phyloP scores from a whole-genome alignment of 2,797 vertebrate species.

The Takifugu rubripes region DNA sequence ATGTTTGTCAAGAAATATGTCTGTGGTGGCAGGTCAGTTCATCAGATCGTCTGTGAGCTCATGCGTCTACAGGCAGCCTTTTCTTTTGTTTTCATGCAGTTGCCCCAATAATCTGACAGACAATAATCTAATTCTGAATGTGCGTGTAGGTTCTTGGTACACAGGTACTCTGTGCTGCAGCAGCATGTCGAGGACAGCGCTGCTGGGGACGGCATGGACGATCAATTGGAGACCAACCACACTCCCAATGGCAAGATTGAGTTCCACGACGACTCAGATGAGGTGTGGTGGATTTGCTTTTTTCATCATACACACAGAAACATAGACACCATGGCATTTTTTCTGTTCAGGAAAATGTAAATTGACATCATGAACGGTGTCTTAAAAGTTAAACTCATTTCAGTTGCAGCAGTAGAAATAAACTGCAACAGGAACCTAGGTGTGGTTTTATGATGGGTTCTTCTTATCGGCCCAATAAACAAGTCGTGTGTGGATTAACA shows the following conservation, averaged over 20 bases:
- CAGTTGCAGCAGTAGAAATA: not conserved
- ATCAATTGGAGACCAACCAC: conserved; percentile 72
- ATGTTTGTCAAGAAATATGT: conserved; percentile 90
- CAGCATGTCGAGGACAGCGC: conserved; percentile 83
- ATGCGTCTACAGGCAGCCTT: not conserved
- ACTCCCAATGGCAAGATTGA: conserved; percentile 72
- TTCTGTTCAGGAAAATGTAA: not conserved
- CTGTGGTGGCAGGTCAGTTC: conserved; percentile 89
- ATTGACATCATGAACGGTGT: not conserved
- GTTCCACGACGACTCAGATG: conserved; percentile 92
- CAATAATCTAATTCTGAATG: conserved; percentile 5
- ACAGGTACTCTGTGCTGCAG: conserved; percentile 88
- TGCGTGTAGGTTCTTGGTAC: conserved; percentile 86
- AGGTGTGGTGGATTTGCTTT: conserved; percentile 68
- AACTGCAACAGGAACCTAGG: not conserved
- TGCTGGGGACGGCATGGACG: conserved; percentile 74
- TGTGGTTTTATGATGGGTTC: not conserved
- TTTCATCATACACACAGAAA: not conserved
- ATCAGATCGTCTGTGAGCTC: not conserved
- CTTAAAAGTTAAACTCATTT: not conserved
- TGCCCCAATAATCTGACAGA: not conserved
- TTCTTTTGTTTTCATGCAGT: not conserved
- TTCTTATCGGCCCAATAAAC: not conserved
- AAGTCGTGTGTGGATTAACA: not conserved
- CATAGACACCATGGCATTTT: not conserved